Evolutionary conservation across 2,797 vertebrate species (phyloP).

Genomic region (Melanotaenia nigrans): DNA sequence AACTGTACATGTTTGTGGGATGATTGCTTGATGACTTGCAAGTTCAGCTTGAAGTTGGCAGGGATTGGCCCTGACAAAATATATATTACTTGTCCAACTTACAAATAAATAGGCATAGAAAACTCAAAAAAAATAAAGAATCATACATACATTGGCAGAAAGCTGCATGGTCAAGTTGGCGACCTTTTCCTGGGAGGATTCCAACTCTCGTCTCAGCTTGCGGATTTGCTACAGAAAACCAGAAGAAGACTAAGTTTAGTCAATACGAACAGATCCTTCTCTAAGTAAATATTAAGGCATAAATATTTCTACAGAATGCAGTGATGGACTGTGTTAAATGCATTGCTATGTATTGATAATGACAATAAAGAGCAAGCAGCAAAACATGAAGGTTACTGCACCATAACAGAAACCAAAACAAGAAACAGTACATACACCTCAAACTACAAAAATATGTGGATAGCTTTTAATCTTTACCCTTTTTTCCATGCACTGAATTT

Average conservation of each 20-base stretch:
- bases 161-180: conserved; percentile 94
- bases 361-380: conserved; percentile 15
- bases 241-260: conserved; percentile 2
- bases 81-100: neutral
- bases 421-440: neutral
- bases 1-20: neutral
- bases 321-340: conserved; percentile 9
- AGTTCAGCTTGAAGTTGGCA: neutral
- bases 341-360: neutral
- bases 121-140: neutral
- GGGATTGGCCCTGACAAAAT: neutral
- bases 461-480: conserved; percentile 5
- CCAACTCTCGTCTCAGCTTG: conserved; percentile 93
- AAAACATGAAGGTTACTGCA: conserved; percentile 3
- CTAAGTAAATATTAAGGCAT: conserved; percentile 2
- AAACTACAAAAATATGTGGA: neutral
- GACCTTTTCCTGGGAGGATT: conserved; percentile 97
- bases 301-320: conserved; percentile 13
- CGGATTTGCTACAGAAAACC: conserved; percentile 92
- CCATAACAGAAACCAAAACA: neutral
- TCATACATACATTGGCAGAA: conserved; percentile 91
- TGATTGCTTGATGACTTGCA: neutral
- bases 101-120: too few species aligned
- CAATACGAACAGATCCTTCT: neutral
- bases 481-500: conserved; percentile 49